Conservation (phyloP, 2,888 invertebrate genomes). For the Ecdyonurus torrentis region DNA sequence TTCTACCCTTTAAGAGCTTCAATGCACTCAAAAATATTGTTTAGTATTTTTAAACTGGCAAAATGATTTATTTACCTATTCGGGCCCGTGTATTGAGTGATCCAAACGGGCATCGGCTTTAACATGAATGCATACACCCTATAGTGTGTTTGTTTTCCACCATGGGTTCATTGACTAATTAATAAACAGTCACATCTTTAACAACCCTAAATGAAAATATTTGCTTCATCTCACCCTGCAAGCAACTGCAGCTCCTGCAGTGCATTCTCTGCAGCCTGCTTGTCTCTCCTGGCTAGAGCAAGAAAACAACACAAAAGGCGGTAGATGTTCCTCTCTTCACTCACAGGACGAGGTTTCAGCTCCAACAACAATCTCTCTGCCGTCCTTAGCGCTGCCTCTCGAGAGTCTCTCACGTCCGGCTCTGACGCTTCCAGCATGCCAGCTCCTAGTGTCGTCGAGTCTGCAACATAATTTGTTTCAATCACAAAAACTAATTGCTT, state of each 20-base stretch:
- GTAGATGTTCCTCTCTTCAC: conserved; percentile 44
- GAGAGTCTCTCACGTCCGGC: not conserved
- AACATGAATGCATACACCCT: too few relatives aligned
- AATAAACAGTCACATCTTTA: too few relatives aligned
- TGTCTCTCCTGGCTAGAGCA: conserved; percentile 67
- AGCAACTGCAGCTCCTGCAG: conserved; percentile 57
- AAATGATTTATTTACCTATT: not conserved
- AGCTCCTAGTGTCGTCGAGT: not conserved
- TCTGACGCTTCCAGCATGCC: not conserved
- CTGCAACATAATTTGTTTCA: too few relatives aligned
- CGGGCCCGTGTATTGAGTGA: conserved; percentile 4
- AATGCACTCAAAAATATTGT: not conserved
- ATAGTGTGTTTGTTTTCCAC: too few relatives aligned
- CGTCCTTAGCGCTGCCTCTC: conserved; percentile 48
- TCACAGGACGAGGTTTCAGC: conserved; percentile 42
- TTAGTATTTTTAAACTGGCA: too few relatives aligned
- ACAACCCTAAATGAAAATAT: too few relatives aligned
- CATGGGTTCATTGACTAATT: too few relatives aligned
- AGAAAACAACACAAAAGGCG: conserved; percentile 65
- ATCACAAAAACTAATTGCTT: too few relatives aligned
- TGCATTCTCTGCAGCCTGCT: conserved; percentile 66
- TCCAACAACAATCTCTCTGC: conserved; percentile 47
- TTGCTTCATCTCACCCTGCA: conserved; percentile 55
- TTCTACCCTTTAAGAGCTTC: not conserved
- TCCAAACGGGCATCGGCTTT: too few relatives aligned